Evolutionary conservation across 2,797 vertebrate genomes (phyloP).

Genomic region (Epinephelus coioides): DNA sequence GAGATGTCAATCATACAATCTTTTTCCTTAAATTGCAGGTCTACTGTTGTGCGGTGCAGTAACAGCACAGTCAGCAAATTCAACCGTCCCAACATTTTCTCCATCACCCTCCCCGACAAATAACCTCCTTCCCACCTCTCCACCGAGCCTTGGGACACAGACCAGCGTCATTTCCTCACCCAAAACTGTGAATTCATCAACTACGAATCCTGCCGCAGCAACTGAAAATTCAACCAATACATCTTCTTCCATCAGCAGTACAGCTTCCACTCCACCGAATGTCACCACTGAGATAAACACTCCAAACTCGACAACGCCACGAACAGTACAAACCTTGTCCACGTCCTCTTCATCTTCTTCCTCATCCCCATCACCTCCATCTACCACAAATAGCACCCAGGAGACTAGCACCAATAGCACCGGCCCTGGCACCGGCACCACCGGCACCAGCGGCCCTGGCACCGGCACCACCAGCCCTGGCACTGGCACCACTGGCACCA

Average conservation of each 20-base stretch:
- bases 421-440: accelerated
- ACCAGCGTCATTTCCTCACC: neutral
- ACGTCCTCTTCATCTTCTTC: neutral
- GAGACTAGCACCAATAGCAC: neutral
- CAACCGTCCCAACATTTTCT: too few species aligned
- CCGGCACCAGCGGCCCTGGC: neutral
- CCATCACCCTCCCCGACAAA: accelerated
- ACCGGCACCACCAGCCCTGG: neutral
- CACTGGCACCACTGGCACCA: too few species aligned
- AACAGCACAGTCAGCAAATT: accelerated
- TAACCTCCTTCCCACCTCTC: accelerated
- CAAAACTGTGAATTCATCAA: neutral
- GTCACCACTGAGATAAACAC: neutral
- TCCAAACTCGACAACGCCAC: accelerated
- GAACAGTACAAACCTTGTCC: neutral
- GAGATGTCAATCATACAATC: neutral
- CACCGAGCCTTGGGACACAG: accelerated
- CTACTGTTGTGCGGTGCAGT: conserved; percentile 27
- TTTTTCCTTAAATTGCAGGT: conserved; percentile 47
- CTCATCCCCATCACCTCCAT: accelerated
- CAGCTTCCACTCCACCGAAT: accelerated
- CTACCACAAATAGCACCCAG: accelerated
- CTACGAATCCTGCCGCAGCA: neutral
- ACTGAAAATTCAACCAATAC: neutral
- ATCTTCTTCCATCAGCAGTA: accelerated